Percentiles rank a stretch among this genome's conserved stretches.
These are phyloP conservation scores for Astropecten irregularis DNA, from an alignment of 53 echinoderm and acorn worm species.

Conservation along the genomic window DNA sequence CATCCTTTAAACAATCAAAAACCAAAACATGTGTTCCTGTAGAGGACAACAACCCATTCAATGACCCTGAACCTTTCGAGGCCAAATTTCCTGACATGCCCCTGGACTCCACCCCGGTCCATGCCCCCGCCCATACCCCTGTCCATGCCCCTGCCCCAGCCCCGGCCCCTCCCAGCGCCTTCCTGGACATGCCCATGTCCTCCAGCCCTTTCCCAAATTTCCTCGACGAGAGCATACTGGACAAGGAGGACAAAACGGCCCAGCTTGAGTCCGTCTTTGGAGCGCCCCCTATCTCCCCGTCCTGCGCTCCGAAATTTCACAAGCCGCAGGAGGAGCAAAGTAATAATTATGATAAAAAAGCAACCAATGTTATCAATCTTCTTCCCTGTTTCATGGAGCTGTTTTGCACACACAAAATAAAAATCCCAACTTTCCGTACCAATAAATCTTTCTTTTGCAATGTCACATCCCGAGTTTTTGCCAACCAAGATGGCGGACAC, in stretches of 20 bases:
- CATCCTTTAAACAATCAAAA: no score
- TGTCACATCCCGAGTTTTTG: no score
- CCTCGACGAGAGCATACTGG: constrained; percentile 41
- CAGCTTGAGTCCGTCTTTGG: constrained; percentile 70
- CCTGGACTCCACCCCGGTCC: background rate
- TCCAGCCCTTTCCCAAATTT: constrained; percentile 27
- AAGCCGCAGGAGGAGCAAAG: constrained; percentile 31
- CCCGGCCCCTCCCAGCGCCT: background rate
- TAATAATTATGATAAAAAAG: background rate
- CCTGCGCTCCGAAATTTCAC: constrained; percentile 43
- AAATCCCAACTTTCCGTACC: background rate
- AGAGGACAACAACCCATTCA: constrained; percentile 43
- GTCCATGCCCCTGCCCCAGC: background rate
- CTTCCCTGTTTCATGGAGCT: background rate
- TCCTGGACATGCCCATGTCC: background rate
- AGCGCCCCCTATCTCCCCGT: constrained; percentile 57
- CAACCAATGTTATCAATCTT: no score
- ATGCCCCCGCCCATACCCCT: background rate
- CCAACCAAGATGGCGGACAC: background rate
- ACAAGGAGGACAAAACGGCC: constrained; percentile 52
- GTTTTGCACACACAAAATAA: no score
- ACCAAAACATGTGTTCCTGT: no score
- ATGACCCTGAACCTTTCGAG: constrained; percentile 38
- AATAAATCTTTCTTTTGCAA: no score
- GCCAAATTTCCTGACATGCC: constrained; percentile 27